Evolutionary conservation across 2,113 vertebrate genomes (phyloP).

Genomic region (Acinonyx jubatus): DNA sequence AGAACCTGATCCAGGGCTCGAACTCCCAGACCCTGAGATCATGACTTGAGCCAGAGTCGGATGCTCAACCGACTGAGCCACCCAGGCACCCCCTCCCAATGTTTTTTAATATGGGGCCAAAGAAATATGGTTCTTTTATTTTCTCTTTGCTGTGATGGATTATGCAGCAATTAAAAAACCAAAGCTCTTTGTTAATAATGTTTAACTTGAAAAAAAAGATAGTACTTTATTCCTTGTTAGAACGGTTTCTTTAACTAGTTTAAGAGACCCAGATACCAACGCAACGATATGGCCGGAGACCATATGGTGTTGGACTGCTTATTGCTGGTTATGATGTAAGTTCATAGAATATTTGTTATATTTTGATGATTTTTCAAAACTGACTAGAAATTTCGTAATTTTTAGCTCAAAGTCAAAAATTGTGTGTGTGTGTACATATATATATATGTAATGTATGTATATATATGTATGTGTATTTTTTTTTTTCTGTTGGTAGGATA

Average conservation of each 20-base stretch:
- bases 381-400: not conserved
- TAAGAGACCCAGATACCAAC: constrained; percentile 99
- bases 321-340: constrained; percentile 98
- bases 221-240: constrained; percentile 42
- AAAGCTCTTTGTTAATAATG: constrained; percentile 36
- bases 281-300: constrained; percentile 96
- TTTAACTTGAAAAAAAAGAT: constrained; percentile 33
- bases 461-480: not conserved
- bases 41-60: too few species aligned
- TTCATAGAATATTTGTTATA: not conserved
- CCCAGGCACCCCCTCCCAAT: not conserved
- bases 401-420: constrained; percentile 33
- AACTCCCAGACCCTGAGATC: too few species aligned
- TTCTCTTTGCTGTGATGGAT: not conserved
- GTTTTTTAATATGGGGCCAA: not conserved
- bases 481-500: constrained; percentile 87
- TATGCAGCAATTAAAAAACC: not conserved
- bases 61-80: too few species aligned
- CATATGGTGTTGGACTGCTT: constrained; percentile 97
- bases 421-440: not conserved
- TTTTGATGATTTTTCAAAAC: constrained; percentile 6
- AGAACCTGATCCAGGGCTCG: too few species aligned
- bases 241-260: constrained; percentile 81
- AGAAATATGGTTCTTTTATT: constrained; percentile 8
- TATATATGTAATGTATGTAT: not conserved